phyloP scores from a whole-genome alignment of 2,888 invertebrate genomes.

The Nephrotoma guestfalica region DNA sequence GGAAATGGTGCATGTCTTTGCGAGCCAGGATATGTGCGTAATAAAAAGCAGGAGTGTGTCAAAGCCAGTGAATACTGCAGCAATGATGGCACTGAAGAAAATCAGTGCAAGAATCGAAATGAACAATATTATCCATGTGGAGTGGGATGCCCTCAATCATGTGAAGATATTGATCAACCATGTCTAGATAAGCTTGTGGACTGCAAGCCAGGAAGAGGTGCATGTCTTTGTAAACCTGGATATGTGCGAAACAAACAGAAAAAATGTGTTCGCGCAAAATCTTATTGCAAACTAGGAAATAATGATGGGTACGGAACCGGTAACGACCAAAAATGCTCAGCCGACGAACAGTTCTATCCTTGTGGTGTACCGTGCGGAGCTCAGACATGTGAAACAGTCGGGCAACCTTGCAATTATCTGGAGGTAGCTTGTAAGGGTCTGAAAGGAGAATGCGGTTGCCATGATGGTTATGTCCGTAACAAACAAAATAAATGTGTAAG shows the following conservation, averaged over 20 bases:
- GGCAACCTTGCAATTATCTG: not conserved
- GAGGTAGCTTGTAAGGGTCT: not conserved
- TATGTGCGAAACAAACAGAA: not conserved
- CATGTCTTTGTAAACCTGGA: not conserved
- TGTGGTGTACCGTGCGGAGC: not conserved
- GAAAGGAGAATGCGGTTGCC: not conserved
- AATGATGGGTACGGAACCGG: not conserved
- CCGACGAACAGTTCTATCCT: not conserved
- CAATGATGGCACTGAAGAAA: too few relatives aligned
- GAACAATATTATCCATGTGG: not conserved
- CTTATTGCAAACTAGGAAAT: not conserved
- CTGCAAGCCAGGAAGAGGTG: not conserved
- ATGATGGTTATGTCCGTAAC: not conserved
- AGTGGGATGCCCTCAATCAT: not conserved
- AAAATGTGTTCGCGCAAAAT: not conserved
- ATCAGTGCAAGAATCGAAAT: too few relatives aligned
- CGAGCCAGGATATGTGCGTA: not conserved
- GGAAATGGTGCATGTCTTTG: not conserved
- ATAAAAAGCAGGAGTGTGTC: not conserved
- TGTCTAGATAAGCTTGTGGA: not conserved
- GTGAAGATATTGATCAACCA: not conserved
- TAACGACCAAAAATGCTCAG: not conserved
- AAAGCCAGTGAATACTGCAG: too few relatives aligned
- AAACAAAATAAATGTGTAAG: not conserved
- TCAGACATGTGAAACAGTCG: not conserved